These are phyloP conservation scores for Melanostigma gelatinosum DNA, from an alignment of 2,113 vertebrate genomes.

Conservation along the genomic window DNA sequence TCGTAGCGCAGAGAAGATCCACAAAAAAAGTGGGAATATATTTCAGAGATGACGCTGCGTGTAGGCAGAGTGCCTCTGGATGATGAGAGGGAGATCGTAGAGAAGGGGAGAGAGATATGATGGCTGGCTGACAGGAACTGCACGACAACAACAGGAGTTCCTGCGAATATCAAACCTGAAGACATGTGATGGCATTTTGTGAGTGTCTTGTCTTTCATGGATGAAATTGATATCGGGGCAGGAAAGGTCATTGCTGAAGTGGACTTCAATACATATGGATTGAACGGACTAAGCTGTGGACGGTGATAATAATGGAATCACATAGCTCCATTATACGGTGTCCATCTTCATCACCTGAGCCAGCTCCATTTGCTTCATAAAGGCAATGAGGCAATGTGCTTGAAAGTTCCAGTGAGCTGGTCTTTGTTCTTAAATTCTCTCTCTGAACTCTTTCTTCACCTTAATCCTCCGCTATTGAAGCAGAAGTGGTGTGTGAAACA, in stretches of 20 bases:
- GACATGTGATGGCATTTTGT: not conserved
- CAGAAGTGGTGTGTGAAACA: slow-evolving; percentile 3
- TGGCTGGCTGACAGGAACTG: slow-evolving; percentile 21
- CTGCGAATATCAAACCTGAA: slow-evolving; percentile 1
- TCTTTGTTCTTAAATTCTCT: slow-evolving; percentile 6
- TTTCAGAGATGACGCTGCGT: slow-evolving; percentile 56
- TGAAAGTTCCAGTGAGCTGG: slow-evolving; percentile 5
- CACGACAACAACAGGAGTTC: slow-evolving; percentile 12
- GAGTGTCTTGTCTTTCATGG: not conserved
- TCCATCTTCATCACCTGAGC: slow-evolving; percentile 34
- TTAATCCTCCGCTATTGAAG: not conserved
- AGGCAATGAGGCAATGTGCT: not conserved
- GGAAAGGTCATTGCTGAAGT: not conserved
- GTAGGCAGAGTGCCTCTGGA: slow-evolving; percentile 42
- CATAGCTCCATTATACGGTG: slow-evolving; percentile 13
- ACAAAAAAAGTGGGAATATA: not conserved
- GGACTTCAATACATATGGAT: not conserved
- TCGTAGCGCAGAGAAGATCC: not conserved
- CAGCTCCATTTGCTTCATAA: slow-evolving; percentile 21
- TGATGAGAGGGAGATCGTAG: slow-evolving; percentile 39
- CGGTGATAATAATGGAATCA: slow-evolving; percentile 13
- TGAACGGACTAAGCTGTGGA: not conserved
- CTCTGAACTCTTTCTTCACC: not conserved
- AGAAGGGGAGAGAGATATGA: slow-evolving; percentile 41
- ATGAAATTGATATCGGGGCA: not conserved